Base-by-base conservation (phyloP, 2,888 invertebrate species). In the Troilus luridus region DNA sequence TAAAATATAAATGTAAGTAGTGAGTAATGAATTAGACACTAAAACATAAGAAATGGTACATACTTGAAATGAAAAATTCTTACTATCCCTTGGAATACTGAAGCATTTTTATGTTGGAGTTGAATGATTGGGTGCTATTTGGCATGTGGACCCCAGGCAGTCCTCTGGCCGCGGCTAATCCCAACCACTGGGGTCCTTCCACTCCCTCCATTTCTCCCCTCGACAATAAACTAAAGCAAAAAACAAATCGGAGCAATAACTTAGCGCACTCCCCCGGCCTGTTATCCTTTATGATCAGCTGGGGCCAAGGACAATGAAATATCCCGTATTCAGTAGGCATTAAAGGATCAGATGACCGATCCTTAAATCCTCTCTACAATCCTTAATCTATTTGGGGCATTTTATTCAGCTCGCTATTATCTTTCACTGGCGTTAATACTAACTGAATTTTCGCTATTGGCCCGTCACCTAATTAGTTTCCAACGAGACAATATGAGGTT, bases 251-350 rank as follows among this genome's bases (percentile, higher is more conserved):
- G 41, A 56, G 54, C 81, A 56, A 85, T 85, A 85, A 85, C n/a
- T 85, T 56, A 85, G 81, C 19, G 81, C 21, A 21, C 9, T 56
- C 81, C 81, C 81, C 19, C 8, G 81, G 81, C 56, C 81, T 56
- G 81, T 85, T 85, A 85, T 85, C 81, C 81, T 85, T 85, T 56
- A 85, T 85, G 81, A 85, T 85, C 81, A 85, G 56, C 54, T 85
- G 81, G 81, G 81, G 10, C 56, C 11, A 21, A 56, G 81, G 81
- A 85, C 81, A 85, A 85, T 85, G 81, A 85, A 54, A 85, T 85
- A 85, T 54, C 56, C 81, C 21, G 54, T n/a, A 56, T 85, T 56
- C 81, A 41, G 81, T 56, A 21, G 81, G 81, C 12, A 85, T 85
- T 85, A 85, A 8, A n/a, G 81, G 81, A 85, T 85, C 81, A 85